Base-by-base conservation (phyloP, 1,140 invertebrate species). In the Drosophila orena region DNA sequence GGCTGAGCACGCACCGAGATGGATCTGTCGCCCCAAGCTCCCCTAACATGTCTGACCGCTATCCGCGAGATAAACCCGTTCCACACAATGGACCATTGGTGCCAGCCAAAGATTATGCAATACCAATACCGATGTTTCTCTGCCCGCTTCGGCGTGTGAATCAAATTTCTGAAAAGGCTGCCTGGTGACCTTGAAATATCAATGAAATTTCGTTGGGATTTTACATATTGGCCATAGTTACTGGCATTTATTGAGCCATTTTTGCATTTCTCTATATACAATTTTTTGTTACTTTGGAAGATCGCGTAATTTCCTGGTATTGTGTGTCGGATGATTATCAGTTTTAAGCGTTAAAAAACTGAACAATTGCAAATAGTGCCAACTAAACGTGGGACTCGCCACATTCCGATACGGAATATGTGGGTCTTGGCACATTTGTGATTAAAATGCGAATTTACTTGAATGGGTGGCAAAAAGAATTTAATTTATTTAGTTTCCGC, bases 81-180 rank as follows among this genome's bases (percentile, higher is more conserved):
- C 88, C 65, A 55, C 38, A 46, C 57, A 37, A 46, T 20, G 42
- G 15, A 17, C 42, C 42, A 10, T 15, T 17, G 20, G 15, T 49
- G 40, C 22, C 59, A 65, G 30, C 46, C 66, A 62, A 56, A 65
- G 81, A 53, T 88, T 88, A 90, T 89, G 84, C 81, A 88, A 88
- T 84, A 79, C 69, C 81, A 88, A 88, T 84, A 79, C 69, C 60
- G 68, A 79, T 79, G 68, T 89, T 79, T 49, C 52, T 43, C 12
- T 73, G 59, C 10, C 35, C 11, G 24, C 35, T 5, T 2, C 42
- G 54, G 68, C 74, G 76, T 89, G 84, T 88, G 83, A 88, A 83
- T 88, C 70, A 40, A 79, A 70, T 72, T 75, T 38, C 58, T 49
- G 37, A 73, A 81, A 68, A 47, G 37, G 57, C 55, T 62, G 59